A percentile compares a stretch with the other conserved stretches of the same genome.
Evolutionary conservation across 2,113 vertebrate genomes (phyloP).

Genomic region (Phyllostomus discolor): DNA sequence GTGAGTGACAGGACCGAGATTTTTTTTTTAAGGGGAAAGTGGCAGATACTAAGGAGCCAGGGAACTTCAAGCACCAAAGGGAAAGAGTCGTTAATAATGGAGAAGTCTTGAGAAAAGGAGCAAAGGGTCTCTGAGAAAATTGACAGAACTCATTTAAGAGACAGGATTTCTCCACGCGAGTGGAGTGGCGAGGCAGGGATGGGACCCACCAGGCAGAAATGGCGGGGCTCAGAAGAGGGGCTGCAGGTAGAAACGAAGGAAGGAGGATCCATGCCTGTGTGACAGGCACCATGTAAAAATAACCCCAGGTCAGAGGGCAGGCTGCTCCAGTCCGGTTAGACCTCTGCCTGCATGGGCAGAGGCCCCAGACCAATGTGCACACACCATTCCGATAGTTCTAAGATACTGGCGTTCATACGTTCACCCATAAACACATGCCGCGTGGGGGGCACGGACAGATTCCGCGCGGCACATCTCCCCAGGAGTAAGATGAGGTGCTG

Average conservation of each 20-base stretch:
- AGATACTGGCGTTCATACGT: background rate
- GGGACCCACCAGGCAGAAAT: background rate
- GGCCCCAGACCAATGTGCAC: fast-evolving
- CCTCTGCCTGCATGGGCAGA: fast-evolving
- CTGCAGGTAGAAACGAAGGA: background rate
- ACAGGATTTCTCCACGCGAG: background rate
- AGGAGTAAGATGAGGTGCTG: background rate
- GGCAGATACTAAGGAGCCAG: background rate
- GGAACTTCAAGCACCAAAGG: background rate
- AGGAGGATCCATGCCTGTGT: background rate
- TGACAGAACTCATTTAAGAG: background rate
- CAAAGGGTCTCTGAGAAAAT: constrained; percentile 40
- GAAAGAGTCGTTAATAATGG: background rate
- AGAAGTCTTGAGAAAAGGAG: background rate
- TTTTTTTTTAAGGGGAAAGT: background rate
- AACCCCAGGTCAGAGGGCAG: background rate
- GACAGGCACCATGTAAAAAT: fast-evolving
- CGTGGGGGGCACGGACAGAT: fast-evolving
- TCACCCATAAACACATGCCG: background rate
- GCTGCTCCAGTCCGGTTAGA: background rate
- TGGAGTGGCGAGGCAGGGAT: background rate
- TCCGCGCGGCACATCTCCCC: fast-evolving
- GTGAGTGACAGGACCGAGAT: background rate
- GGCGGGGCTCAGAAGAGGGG: background rate
- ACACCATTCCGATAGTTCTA: background rate